A percentile compares a stretch with the other conserved stretches of the same genome.
phyloP scores from a whole-genome alignment of 2,888 invertebrate genomes.

The Athripsodes cinereus region DNA sequence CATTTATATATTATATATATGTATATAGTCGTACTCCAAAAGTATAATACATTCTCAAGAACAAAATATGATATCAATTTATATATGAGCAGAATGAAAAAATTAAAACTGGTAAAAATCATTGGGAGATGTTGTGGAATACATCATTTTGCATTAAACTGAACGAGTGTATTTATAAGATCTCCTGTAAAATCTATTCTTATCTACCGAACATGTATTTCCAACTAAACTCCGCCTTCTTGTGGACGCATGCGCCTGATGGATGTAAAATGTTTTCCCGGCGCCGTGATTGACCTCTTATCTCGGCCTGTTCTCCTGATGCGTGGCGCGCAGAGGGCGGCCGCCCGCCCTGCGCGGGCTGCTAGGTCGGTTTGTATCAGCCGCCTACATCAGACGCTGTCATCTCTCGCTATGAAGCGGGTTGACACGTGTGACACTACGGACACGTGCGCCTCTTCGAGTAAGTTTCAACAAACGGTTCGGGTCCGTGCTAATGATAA shows the following conservation, averaged over 20 bases:
- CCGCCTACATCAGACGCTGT: conserved; percentile 29
- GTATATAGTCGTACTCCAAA: too few relatives aligned
- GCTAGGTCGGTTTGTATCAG: conserved; percentile 31
- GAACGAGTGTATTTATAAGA: too few relatives aligned
- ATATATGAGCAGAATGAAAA: too few relatives aligned
- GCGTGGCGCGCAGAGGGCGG: conserved; percentile 52
- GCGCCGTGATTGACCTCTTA: conserved; percentile 30
- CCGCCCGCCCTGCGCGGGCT: conserved; percentile 32
- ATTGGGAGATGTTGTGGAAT: too few relatives aligned
- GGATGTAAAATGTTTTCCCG: conserved; percentile 6
- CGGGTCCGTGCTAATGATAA: conserved; percentile 5
- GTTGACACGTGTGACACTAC: conserved; percentile 21
- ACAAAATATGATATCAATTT: too few relatives aligned
- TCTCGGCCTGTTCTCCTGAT: conserved; percentile 40
- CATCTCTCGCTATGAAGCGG: conserved; percentile 23
- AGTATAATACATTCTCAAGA: too few relatives aligned
- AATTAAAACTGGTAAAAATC: too few relatives aligned
- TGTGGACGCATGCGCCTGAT: conserved; percentile 12
- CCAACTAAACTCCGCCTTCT: conserved; percentile 10
- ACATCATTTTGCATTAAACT: too few relatives aligned
- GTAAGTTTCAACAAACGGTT: conserved; percentile 13
- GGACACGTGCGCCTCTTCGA: conserved; percentile 15
- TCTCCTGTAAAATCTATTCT: not conserved
- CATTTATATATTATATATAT: too few relatives aligned
- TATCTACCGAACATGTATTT: not conserved